phyloP scores from a whole-genome alignment of 2,797 vertebrate species.

The Galagoides demidoff region DNA sequence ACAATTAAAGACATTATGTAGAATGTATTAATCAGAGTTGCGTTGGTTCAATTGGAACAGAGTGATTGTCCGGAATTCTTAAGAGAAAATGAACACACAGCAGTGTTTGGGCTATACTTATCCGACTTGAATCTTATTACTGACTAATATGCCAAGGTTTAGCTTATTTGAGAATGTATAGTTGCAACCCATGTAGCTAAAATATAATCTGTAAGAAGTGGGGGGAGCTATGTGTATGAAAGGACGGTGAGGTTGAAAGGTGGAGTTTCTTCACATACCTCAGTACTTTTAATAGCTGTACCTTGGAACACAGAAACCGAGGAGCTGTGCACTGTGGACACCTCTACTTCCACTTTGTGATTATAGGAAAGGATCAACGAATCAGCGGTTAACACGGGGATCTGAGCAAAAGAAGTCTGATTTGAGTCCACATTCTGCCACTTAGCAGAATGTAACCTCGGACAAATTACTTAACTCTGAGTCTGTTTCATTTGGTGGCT shows the following conservation, averaged over 20 bases:
- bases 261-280: rapidly evolving
- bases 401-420: neutral
- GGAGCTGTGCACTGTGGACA: neutral
- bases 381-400: neutral
- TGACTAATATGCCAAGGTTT: neutral
- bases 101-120: neutral
- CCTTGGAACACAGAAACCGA: neutral
- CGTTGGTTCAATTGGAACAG: neutral
- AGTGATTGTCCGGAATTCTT: neutral
- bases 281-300: neutral
- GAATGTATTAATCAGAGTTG: neutral
- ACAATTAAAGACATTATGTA: neutral
- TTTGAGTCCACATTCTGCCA: neutral
- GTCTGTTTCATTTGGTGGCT: neutral
- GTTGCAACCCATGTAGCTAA: neutral
- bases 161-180: neutral
- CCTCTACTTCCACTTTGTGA: neutral
- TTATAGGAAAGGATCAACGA: neutral
- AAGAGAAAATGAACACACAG: constrained; percentile 8
- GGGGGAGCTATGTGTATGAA: neutral
- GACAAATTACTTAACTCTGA: neutral
- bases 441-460: neutral
- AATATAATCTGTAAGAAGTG: neutral
- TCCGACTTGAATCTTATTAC: neutral
- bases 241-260: neutral